These are phyloP conservation scores for Aleiodes leptofemur DNA, from an alignment of 2,888 invertebrate species.

Conservation along the genomic window DNA sequence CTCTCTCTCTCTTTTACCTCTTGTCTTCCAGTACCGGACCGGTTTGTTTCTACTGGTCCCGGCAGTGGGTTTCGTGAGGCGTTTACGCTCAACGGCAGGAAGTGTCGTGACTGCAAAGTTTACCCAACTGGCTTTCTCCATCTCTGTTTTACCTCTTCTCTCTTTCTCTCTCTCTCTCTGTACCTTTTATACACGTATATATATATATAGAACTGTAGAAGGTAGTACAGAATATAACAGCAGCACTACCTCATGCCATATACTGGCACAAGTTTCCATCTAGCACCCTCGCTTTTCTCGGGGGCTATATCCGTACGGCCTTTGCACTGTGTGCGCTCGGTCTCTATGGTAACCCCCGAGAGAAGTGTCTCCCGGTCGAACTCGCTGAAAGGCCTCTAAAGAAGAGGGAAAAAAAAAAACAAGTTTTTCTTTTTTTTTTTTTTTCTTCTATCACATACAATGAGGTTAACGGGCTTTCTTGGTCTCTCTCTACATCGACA, in stretches of 20 bases:
- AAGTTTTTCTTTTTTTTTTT: slow-evolving; percentile 3
- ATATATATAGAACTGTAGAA: not conserved
- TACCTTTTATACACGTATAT: slow-evolving; percentile 9
- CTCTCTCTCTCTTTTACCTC: slow-evolving; percentile 7
- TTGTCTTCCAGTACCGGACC: slow-evolving; percentile 28
- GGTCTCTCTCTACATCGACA: slow-evolving; percentile 27
- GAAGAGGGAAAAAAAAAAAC: slow-evolving; percentile 22
- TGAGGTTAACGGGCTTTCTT: slow-evolving; percentile 40
- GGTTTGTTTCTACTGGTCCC: slow-evolving; percentile 51
- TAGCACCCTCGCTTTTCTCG: slow-evolving; percentile 34
- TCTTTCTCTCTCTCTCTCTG: slow-evolving; percentile 1
- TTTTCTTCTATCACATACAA: slow-evolving; percentile 28
- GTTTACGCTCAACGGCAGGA: slow-evolving; percentile 62
- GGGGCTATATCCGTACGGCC: slow-evolving; percentile 34
- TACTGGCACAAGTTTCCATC: slow-evolving; percentile 26
- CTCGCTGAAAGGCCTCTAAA: slow-evolving; percentile 22
- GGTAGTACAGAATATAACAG: slow-evolving; percentile 30
- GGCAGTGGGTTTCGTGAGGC: slow-evolving; percentile 49
- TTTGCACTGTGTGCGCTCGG: slow-evolving; percentile 22
- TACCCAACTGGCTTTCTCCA: slow-evolving; percentile 52
- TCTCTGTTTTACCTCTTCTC: slow-evolving; percentile 20
- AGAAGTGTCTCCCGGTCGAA: slow-evolving; percentile 43
- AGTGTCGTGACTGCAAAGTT: slow-evolving; percentile 70
- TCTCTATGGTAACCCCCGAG: slow-evolving; percentile 49
- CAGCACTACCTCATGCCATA: slow-evolving; percentile 21